These are phyloP conservation scores for Chaetodon auriga DNA, from an alignment of 2,113 vertebrate species.

Conservation along the genomic window DNA sequence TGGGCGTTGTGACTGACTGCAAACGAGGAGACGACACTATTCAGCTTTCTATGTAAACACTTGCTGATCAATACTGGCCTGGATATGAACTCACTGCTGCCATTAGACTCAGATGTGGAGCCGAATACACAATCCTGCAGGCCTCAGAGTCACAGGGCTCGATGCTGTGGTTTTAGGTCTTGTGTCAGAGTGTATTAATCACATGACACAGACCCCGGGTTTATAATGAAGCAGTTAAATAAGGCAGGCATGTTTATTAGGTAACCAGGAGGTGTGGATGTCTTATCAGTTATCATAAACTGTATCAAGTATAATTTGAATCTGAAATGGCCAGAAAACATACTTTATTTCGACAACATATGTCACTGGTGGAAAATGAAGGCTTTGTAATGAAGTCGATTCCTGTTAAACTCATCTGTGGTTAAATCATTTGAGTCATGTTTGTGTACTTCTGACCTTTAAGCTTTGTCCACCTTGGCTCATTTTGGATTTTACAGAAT, in stretches of 20 bases:
- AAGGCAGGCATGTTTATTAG: not conserved
- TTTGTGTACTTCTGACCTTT: constrained; percentile 59
- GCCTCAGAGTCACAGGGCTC: not conserved
- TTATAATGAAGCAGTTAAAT: not conserved
- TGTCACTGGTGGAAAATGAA: not conserved
- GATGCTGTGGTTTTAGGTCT: not conserved
- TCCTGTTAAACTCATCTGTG: constrained; percentile 4
- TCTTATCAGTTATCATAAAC: not conserved
- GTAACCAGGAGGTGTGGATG: not conserved
- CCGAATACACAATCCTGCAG: constrained; percentile 22
- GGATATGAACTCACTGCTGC: constrained; percentile 49
- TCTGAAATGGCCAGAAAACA: not conserved
- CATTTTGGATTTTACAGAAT: constrained; percentile 41
- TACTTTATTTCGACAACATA: not conserved
- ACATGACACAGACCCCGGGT: not conserved
- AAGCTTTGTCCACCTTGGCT: constrained; percentile 43
- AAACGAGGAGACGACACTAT: constrained; percentile 18
- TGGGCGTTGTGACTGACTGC: constrained; percentile 47
- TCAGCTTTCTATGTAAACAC: constrained; percentile 68
- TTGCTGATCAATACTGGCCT: constrained; percentile 68
- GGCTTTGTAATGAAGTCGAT: constrained; percentile 17
- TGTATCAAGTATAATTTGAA: not conserved
- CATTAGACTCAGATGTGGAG: constrained; percentile 24
- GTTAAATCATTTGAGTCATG: constrained; percentile 16
- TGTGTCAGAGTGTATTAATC: not conserved